phyloP scores from a whole-genome alignment of 1,140 invertebrate genomes.

The Phocides pigmalion region DNA sequence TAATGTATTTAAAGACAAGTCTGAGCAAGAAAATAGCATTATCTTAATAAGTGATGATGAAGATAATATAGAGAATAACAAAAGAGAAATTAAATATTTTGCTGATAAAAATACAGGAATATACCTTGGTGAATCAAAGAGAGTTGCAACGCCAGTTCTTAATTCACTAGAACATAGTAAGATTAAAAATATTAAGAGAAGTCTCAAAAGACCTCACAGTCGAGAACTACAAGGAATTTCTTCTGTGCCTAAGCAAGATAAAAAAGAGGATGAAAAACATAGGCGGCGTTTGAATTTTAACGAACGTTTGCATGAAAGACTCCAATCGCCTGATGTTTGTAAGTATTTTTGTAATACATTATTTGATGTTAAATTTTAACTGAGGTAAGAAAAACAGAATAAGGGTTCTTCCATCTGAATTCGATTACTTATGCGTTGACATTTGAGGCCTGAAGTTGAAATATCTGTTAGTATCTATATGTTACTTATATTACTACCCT shows the following conservation, averaged over 20 bases:
- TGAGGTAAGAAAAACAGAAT: no score
- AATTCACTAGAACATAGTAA: conserved; percentile 49
- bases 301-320: conserved; percentile 39
- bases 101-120: conserved; percentile 37
- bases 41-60: conserved; percentile 55
- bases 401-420: no score
- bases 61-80: conserved; percentile 31
- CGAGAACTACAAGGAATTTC: conserved; percentile 65
- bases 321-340: conserved; percentile 48
- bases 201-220: conserved; percentile 69
- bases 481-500: no score
- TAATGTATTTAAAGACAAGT: conserved; percentile 54
- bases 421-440: no score
- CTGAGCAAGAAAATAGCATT: conserved; percentile 31
- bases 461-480: no score
- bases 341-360: conserved; percentile 36
- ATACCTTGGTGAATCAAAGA: conserved; percentile 32
- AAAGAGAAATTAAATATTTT: conserved; percentile 29
- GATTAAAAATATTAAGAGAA: conserved; percentile 66
- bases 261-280: conserved; percentile 42
- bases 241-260: conserved; percentile 37
- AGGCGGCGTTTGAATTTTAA: conserved; percentile 44
- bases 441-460: no score
- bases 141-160: conserved; percentile 46
- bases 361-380: background rate